Base-by-base conservation (phyloP, 2,113 vertebrate genomes). In the Menura novaehollandiae region DNA sequence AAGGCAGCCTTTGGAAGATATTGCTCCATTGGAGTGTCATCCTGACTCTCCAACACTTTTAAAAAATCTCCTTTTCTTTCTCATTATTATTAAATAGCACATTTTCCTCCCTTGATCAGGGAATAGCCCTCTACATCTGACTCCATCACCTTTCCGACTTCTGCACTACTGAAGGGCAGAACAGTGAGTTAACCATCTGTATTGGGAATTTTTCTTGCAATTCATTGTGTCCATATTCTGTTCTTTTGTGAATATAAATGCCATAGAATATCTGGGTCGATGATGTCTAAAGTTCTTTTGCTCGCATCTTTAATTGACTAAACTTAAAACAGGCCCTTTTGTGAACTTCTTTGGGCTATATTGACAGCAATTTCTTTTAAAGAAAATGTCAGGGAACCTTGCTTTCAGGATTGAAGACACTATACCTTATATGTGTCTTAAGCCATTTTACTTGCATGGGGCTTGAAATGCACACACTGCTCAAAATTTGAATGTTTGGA, bases 231-330 rank as follows among this genome's bases (percentile, higher is more conserved):
- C 96, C 37, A 52, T 85, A 89, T 92, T 95, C 87, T 95, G 76
- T 75, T 93, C 94, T 90, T 95, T 58, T 94, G 87, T 97, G 94
- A 97, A 96, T 97, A 95, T 94, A 96, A 97, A 97, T 94, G 85
- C 91, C 46, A 78, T 49, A 64, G 76, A 96, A 80, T 97, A 97
- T 96, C 94, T 97, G 76, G 96, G 97, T 97, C 97, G 97, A 91
- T 95, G 92, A 96, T 93, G 79, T 96, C 89, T 93, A 93, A 97
- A 97, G 96, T 95, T 95, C 93, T 96, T 95, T 96, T 89, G 72
- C 91, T 96, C 1, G 32, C 89, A 91, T 97, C 96, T 96, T 96
- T 97, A 97, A 97, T 97, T 97, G 96, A 96, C 97, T 94, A 96
- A 97, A 96, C 79, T 97, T 97, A 94, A 96, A 97, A 72, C 94